Percentiles rank a stretch among this genome's conserved stretches.
phyloP scores from a whole-genome alignment of 2,113 vertebrate genomes.

The Marcusenius ussheri region DNA sequence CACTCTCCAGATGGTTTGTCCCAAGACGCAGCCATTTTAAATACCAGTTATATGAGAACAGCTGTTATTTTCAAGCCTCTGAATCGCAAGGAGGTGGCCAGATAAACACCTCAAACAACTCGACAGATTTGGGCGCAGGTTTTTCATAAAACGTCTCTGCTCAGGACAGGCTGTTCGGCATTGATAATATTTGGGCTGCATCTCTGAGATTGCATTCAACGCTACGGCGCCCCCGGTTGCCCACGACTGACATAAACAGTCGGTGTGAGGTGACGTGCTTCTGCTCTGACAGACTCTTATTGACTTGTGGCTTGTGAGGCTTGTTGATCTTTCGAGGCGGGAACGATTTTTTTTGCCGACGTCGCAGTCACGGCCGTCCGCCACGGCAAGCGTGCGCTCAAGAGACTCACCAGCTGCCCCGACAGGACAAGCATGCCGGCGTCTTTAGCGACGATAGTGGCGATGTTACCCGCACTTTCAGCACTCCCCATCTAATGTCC shows the following conservation, averaged over 20 bases:
- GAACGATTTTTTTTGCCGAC: not conserved
- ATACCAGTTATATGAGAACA: not conserved
- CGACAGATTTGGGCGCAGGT: not conserved
- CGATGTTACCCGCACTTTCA: not conserved
- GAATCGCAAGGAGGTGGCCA: not conserved
- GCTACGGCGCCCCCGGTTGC: no score
- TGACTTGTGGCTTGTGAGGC: not conserved
- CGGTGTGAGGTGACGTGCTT: not conserved
- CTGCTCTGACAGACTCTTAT: not conserved
- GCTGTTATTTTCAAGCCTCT: not conserved
- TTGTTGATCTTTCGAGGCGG: not conserved
- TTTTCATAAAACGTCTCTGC: not conserved
- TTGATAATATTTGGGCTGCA: not conserved
- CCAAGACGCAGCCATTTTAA: not conserved
- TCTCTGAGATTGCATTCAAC: not conserved
- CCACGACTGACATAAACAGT: not conserved
- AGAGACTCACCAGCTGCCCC: not conserved
- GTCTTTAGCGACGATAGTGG: not conserved
- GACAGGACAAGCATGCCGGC: not conserved
- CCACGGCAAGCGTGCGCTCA: not conserved
- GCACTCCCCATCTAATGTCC: not conserved
- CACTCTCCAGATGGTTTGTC: not conserved
- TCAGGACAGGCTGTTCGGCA: not conserved
- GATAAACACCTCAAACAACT: slow-evolving; percentile 7
- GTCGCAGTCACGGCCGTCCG: not conserved